Evolutionary conservation across 2,888 invertebrate species (phyloP), one percentile per base, ranked within the genome.

Genomic region (Ochropacha duplaris): DNA sequence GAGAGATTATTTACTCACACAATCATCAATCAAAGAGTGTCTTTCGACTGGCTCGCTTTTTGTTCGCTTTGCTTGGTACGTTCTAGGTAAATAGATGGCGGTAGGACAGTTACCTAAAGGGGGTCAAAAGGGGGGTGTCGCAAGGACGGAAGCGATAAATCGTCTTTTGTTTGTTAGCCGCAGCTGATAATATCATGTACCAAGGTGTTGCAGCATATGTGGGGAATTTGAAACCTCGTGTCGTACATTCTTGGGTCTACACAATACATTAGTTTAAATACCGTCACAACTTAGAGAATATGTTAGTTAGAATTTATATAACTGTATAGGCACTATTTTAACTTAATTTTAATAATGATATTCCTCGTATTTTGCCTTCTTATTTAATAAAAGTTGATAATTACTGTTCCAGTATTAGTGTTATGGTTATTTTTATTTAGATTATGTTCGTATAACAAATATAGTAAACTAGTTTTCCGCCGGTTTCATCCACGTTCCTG

Each of bases 91-190:
- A 8, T 31, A 3, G 19, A 9, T 9, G 19, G 4, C 8, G 3
- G 44, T 44, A 19, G 44, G 9, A 44, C 44, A 44, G 19, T 16
- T 44, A 9, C 44, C 44, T 9, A 44, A 19, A 19, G 44, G 9
- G 44, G 44, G 4, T 9, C 8, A 19, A 44, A 44, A 44, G 44
- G 19, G 19, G 19, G 44, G 16, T 44, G 49, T n/a, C 11, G 49
- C 54, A 31, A 54, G 49, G 16, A 36, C 63, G 73, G 73, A 70
- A 68, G 62, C 61, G 57, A 72, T 72, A 70, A 70, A 65, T 70
- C 57, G 57, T 61, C 61, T 66, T 70, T 63, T 68, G 68, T 66
- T 72, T 68, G 71, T 63, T 61, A 62, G 60, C 54, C 44, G 50
- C 36, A 56, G 28, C 58, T 28, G 72, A 72, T 71, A 65, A 19